phyloP scores from a whole-genome alignment of 2,113 vertebrate genomes.

The Dipodomys ordii region DNA sequence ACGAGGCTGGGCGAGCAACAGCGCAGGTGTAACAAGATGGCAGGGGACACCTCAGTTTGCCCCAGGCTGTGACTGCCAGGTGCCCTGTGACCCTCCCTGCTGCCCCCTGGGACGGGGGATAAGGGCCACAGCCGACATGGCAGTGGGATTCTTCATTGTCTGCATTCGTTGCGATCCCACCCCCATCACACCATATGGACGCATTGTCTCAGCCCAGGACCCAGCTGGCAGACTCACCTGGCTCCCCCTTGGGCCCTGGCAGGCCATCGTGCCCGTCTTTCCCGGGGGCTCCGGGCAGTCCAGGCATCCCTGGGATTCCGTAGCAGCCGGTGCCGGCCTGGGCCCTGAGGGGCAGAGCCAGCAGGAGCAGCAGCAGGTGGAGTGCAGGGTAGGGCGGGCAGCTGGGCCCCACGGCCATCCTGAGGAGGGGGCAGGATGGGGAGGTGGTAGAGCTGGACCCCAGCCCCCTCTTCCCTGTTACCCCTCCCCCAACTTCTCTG shows the following conservation, averaged over 20 bases:
- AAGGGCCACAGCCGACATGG: neutral
- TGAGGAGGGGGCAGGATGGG: neutral
- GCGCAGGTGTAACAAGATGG: no score
- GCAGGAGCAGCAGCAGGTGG: constrained; percentile 57
- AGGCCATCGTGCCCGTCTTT: constrained; percentile 92
- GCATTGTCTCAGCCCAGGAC: no score
- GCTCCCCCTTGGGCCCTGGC: constrained; percentile 88
- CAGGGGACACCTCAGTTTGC: no score
- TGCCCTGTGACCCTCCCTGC: neutral
- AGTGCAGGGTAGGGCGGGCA: neutral
- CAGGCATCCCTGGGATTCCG: constrained; percentile 89
- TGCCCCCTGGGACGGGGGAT: neutral
- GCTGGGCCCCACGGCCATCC: constrained; percentile 30
- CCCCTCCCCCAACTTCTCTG: neutral
- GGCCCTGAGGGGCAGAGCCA: constrained; percentile 54
- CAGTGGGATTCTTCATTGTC: neutral
- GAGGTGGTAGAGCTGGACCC: neutral
- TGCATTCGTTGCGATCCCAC: neutral
- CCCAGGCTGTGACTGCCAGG: neutral
- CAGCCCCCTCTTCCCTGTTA: neutral
- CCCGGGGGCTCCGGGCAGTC: constrained; percentile 91
- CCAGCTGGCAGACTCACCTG: constrained; percentile 82
- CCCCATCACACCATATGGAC: no score
- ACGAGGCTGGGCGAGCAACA: neutral
- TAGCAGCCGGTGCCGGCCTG: constrained; percentile 69